Percentiles rank a stretch among this genome's conserved stretches.
These are phyloP conservation scores for Vollenhovia emeryi DNA, from an alignment of 1,140 invertebrate genomes.

Conservation along the genomic window DNA sequence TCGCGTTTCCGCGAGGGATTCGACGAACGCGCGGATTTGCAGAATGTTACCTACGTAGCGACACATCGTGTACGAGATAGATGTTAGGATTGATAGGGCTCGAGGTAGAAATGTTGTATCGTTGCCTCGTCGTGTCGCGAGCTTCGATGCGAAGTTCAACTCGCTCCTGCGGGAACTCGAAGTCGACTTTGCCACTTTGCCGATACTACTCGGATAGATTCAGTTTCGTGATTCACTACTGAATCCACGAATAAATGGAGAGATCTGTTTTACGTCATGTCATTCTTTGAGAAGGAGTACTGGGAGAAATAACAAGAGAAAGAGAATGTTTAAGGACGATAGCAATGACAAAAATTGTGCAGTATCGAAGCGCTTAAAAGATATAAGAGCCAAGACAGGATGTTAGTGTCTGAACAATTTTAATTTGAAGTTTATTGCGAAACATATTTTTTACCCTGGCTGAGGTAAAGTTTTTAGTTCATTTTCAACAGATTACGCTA, in stretches of 20 bases:
- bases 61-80: constrained; percentile 31
- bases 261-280: too few relatives aligned
- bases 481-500: too few relatives aligned
- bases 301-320: neutral
- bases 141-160: neutral
- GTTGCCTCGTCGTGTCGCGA: neutral
- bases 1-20: constrained; percentile 38
- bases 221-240: neutral
- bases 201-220: neutral
- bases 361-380: too few relatives aligned
- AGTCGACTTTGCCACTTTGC: neutral
- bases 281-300: neutral
- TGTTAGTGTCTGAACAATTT: too few relatives aligned
- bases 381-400: too few relatives aligned
- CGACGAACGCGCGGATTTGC: constrained; percentile 29
- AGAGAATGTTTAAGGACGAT: neutral
- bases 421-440: too few relatives aligned
- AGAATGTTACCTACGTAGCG: constrained; percentile 20
- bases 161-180: neutral
- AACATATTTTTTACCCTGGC: too few relatives aligned
- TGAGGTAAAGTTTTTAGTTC: too few relatives aligned
- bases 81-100: constrained; percentile 37
- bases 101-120: constrained; percentile 15
- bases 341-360: too few relatives aligned
- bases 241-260: neutral